Conservation (phyloP, 2,113 vertebrate genomes). For the Clarias magur region DNA sequence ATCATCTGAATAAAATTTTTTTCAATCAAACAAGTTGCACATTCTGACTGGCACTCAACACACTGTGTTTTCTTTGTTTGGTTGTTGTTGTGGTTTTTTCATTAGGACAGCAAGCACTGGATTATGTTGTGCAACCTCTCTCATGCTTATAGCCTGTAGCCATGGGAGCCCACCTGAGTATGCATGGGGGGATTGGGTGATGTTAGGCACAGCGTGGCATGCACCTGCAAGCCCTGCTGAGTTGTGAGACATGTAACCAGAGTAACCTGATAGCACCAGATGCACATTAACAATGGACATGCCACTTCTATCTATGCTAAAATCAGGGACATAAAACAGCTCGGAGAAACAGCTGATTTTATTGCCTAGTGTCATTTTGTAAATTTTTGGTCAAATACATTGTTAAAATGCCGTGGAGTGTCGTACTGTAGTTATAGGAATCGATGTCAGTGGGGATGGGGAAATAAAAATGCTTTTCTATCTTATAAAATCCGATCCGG, state of each 20-base stretch:
- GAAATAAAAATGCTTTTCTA: neutral
- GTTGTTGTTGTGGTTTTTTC: neutral
- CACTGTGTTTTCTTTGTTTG: neutral
- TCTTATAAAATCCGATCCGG: neutral
- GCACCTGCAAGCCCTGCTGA: slow-evolving; percentile 43
- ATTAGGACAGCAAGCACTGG: slow-evolving; percentile 21
- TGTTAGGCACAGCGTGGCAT: slow-evolving; percentile 41
- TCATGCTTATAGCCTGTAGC: neutral
- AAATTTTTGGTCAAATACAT: slow-evolving; percentile 14
- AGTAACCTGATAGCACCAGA: slow-evolving; percentile 25
- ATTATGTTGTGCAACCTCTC: neutral
- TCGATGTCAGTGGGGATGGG: neutral
- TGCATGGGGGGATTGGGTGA: slow-evolving; percentile 50
- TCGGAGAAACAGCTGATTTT: neutral
- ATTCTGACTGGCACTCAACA: slow-evolving; percentile 1
- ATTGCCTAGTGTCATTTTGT: neutral
- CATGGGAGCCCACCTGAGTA: slow-evolving; percentile 16
- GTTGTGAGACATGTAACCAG: slow-evolving; percentile 12
- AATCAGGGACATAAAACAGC: neutral
- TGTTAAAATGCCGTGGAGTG: neutral
- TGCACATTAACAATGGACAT: slow-evolving; percentile 53
- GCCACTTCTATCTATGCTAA: neutral
- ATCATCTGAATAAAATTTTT: neutral
- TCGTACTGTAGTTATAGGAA: neutral
- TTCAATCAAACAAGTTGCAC: neutral